These are phyloP conservation scores for Mus musculus DNA, from an alignment of 2,113 vertebrate species.

Conservation along the genomic window DNA sequence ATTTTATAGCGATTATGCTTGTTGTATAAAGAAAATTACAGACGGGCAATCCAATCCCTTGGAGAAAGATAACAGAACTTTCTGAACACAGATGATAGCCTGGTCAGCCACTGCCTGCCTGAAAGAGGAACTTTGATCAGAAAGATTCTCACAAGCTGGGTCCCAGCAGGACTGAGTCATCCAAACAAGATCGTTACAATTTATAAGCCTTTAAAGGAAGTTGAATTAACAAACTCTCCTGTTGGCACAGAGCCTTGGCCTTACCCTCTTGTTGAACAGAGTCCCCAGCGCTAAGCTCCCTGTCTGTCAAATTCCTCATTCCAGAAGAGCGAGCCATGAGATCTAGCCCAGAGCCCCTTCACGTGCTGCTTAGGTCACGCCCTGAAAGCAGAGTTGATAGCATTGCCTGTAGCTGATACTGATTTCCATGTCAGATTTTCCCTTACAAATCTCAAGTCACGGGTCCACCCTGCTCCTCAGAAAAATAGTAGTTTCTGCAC, in stretches of 20 bases:
- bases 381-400: neutral
- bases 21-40: neutral
- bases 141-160: conserved; percentile 55
- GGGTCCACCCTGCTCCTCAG: neutral
- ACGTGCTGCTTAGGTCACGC: accelerated
- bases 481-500: neutral
- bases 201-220: conserved; percentile 47
- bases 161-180: conserved; percentile 57
- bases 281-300: neutral
- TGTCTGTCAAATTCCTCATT: neutral
- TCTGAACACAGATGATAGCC: conserved; percentile 40
- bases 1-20: neutral
- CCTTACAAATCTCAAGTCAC: neutral
- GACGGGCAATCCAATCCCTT: neutral
- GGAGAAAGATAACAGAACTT: conserved; percentile 47
- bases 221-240: conserved; percentile 47
- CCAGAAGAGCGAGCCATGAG: neutral
- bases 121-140: conserved; percentile 53
- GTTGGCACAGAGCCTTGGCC: conserved; percentile 23
- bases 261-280: neutral
- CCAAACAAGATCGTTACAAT: conserved; percentile 12
- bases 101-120: neutral
- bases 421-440: neutral
- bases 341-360: neutral
- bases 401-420: neutral